Evolutionary conservation across 2,797 vertebrate genomes (phyloP), one percentile per base, ranked within the genome.

Genomic region (Sebastes iracundus): DNA sequence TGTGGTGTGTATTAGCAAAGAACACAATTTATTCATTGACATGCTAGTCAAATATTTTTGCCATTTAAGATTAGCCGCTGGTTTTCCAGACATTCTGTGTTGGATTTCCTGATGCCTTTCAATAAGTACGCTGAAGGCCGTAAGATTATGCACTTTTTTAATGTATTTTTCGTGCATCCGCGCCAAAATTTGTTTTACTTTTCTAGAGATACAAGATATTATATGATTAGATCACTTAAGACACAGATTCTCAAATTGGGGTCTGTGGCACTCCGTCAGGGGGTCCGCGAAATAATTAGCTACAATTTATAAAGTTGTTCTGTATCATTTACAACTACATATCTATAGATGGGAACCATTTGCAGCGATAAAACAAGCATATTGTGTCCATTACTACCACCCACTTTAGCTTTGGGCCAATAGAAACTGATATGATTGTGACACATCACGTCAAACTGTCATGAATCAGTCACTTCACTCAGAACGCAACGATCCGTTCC

Each of bases 1-100:
- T 0, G 22, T 70, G 75, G 68, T 83, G 49, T 55, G 66, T 80
- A 75, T 87, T 87, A 82, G 84, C 71, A 83, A 77, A 79, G 55
- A 84, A 55, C 72, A 58, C 72, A 61, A 64, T 81, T 71, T 72
- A 81, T 69, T 68, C 64, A 30, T 66, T 88, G 70, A 80, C 32
- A 68, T 82, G 56, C 52, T 38, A 13, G 64, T 80, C 65, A 64
- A 25, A 74, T 76, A 71, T 72, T 70, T 65, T 67, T 18, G 53
- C 23, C 1, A 1, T 75, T 23, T 25, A 25, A 56, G 58, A 79
- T 77, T 33, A 65, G 66, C 55, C 55, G 18, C 16, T 46, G 20
- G 27, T 61, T 72, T 58, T 65, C 18, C 8, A 38, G 20, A 73
- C 22, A 25, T 38, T 59, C 8, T 33, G 18, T 60, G 1, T 52